phyloP scores from a whole-genome alignment of 2,113 vertebrate species.

The Indicator indicator region DNA sequence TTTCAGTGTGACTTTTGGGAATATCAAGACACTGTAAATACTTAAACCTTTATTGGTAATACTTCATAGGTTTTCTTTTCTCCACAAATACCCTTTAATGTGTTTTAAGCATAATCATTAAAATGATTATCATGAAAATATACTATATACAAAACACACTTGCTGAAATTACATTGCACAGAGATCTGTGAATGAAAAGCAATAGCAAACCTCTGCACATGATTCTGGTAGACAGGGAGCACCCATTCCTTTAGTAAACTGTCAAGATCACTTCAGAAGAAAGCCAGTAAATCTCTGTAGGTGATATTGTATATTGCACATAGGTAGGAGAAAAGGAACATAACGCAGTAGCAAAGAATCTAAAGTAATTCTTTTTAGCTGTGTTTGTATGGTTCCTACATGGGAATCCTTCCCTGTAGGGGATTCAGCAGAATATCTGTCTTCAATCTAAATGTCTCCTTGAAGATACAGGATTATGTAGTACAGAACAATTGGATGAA shows the following conservation, averaged over 20 bases:
- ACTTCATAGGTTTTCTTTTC: constrained; percentile 7
- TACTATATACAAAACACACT: background rate
- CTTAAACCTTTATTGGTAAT: constrained; percentile 11
- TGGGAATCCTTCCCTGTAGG: background rate
- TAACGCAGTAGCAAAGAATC: background rate
- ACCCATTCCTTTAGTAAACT: background rate
- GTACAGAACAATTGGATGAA: background rate
- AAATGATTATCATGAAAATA: background rate
- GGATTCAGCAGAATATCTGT: background rate
- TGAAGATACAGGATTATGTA: background rate
- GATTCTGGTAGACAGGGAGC: background rate
- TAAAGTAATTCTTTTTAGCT: background rate
- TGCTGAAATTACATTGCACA: background rate
- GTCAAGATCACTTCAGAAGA: background rate
- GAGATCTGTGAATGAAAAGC: background rate
- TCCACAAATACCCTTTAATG: background rate
- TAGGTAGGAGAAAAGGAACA: background rate
- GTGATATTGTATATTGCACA: accelerated
- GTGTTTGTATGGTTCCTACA: background rate
- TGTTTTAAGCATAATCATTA: background rate
- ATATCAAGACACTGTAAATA: background rate
- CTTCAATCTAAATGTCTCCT: background rate
- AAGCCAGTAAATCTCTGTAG: background rate
- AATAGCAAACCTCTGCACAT: background rate
- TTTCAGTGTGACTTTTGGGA: background rate